These are phyloP conservation scores for Pseudomyrmex cubaensis DNA, from an alignment of 1,140 invertebrate genomes.

Conservation along the genomic window DNA sequence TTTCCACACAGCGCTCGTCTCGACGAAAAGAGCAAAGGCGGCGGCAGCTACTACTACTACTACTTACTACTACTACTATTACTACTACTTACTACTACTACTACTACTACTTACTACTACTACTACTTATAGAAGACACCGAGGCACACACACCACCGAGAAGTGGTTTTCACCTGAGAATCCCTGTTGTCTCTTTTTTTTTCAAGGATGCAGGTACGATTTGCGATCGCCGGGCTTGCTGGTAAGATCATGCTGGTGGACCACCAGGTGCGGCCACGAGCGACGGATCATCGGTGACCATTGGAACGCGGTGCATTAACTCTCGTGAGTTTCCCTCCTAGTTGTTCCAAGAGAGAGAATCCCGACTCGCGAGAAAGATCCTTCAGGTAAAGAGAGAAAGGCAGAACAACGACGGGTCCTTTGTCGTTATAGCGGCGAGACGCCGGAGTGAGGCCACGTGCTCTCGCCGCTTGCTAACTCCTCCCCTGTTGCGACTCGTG, in stretches of 20 bases:
- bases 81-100: too few relatives aligned
- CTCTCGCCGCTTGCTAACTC: not conserved
- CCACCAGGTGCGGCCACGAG: conserved; percentile 60
- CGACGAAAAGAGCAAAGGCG: conserved; percentile 61
- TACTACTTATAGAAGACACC: conserved; percentile 30
- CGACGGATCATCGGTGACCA: conserved; percentile 70
- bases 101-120: too few relatives aligned
- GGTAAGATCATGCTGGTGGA: conserved; percentile 70
- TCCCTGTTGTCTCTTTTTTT: conserved; percentile 67
- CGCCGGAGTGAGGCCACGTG: not conserved
- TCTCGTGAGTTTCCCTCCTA: conserved; percentile 69
- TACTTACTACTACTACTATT: too few relatives aligned
- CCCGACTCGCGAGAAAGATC: conserved; percentile 1
- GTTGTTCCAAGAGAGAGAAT: conserved; percentile 46
- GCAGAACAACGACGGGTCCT: conserved; percentile 14
- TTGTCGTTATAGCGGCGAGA: not conserved
- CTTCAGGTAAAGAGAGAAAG: conserved; percentile 67
- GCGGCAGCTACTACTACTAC: conserved; percentile 1
- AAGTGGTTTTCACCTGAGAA: conserved; percentile 65
- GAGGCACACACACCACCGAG: conserved; percentile 34
- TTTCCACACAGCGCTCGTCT: conserved; percentile 45
- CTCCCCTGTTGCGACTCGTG: not conserved
- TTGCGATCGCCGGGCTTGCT: conserved; percentile 61
- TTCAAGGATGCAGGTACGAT: conserved; percentile 75
- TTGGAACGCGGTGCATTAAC: conserved; percentile 61